Evolutionary conservation across 1,140 invertebrate genomes (phyloP).

Genomic region (Apolygus lucorum): DNA sequence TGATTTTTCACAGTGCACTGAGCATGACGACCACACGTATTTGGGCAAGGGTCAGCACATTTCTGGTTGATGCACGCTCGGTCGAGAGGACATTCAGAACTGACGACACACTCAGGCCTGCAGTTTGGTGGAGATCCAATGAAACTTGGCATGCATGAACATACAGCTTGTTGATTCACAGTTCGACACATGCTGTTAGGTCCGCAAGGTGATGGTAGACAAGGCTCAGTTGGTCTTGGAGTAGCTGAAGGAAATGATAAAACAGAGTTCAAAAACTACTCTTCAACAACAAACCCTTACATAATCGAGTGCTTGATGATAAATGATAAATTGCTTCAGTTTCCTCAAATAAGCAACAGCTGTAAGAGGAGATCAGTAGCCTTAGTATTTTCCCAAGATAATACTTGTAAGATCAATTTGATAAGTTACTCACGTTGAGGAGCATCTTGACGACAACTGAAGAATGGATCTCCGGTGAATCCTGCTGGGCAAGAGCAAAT

Average conservation of each 20-base stretch:
- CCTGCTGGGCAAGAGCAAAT: slow-evolving; percentile 45
- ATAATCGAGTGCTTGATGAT: too few species aligned
- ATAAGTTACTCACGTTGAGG: slow-evolving; percentile 40
- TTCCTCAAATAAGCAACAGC: too few species aligned
- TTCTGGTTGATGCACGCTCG: slow-evolving; percentile 48
- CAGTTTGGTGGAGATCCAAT: slow-evolving; percentile 47
- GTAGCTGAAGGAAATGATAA: slow-evolving; percentile 15
- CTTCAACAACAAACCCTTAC: too few species aligned
- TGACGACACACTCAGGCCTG: slow-evolving; percentile 47
- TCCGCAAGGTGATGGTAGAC: slow-evolving; percentile 62
- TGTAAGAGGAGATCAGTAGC: too few species aligned
- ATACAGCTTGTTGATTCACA: slow-evolving; percentile 44
- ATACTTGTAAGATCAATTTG: too few species aligned
- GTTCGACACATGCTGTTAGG: slow-evolving; percentile 55
- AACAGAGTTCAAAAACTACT: neutral
- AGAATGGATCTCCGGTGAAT: slow-evolving; percentile 52
- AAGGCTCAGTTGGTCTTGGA: slow-evolving; percentile 41
- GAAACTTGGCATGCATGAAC: slow-evolving; percentile 49
- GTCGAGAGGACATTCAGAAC: slow-evolving; percentile 48
- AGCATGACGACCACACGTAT: slow-evolving; percentile 51
- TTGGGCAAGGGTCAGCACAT: slow-evolving; percentile 52
- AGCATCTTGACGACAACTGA: slow-evolving; percentile 39
- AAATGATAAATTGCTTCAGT: too few species aligned
- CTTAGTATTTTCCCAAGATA: too few species aligned
- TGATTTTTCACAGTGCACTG: slow-evolving; percentile 50